Evolutionary conservation across 1,140 invertebrate species (phyloP).

Genomic region (Colletes gigas): DNA sequence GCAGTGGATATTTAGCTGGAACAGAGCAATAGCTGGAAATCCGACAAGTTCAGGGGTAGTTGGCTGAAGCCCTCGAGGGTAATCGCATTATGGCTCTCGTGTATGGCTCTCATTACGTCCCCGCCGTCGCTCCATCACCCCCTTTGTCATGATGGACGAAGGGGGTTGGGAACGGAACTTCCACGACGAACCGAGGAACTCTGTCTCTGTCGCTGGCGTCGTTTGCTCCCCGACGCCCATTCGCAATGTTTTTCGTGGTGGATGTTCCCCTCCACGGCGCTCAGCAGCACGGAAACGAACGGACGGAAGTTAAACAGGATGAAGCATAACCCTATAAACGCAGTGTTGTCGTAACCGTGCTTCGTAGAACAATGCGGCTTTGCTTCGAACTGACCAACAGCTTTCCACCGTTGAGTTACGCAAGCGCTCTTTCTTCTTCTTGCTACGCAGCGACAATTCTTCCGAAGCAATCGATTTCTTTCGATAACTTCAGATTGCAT

Average conservation of each 20-base stretch:
- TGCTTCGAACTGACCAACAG: constrained; percentile 1
- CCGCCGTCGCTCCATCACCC: constrained; percentile 55
- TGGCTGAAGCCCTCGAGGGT: constrained; percentile 78
- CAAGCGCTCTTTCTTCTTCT: constrained; percentile 5
- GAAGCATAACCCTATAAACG: constrained; percentile 31
- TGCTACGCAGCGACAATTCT: neutral
- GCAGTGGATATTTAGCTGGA: constrained; percentile 70
- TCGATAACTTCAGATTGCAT: no score
- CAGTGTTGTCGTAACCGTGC: constrained; percentile 25
- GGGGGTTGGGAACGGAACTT: constrained; percentile 55
- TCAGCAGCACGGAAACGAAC: neutral
- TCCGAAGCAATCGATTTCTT: neutral
- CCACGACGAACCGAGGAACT: constrained; percentile 56
- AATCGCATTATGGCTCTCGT: constrained; percentile 79
- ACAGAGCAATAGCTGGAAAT: constrained; percentile 72
- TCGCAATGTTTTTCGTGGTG: neutral
- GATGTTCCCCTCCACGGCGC: neutral
- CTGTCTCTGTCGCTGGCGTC: neutral
- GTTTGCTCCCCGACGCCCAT: neutral
- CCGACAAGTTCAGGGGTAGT: constrained; percentile 76
- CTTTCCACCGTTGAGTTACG: constrained; percentile 11
- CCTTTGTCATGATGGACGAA: constrained; percentile 37
- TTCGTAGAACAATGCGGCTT: constrained; percentile 26
- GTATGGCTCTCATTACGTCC: constrained; percentile 77
- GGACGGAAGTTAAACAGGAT: constrained; percentile 30